A percentile compares a stretch with the other conserved stretches of the same genome.
These are phyloP conservation scores for Invenusta paracnida DNA, from an alignment of 2,888 invertebrate species.

Conservation along the genomic window DNA sequence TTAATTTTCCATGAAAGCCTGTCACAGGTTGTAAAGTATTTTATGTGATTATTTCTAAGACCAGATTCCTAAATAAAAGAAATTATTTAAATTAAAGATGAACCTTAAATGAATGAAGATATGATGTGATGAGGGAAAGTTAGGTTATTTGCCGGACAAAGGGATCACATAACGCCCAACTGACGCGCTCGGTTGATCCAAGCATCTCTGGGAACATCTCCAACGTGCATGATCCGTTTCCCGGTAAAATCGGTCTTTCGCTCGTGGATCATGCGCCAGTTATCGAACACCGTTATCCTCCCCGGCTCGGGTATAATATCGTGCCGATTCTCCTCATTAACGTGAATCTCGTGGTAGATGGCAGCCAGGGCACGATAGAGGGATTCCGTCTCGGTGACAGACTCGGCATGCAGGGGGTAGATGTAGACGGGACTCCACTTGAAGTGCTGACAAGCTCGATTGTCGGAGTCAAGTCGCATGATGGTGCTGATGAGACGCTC, in stretches of 20 bases:
- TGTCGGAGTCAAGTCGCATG: slow-evolving; percentile 13
- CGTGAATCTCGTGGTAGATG: slow-evolving; percentile 25
- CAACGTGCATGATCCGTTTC: slow-evolving; percentile 37
- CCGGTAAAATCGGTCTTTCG: slow-evolving; percentile 31
- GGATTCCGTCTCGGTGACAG: background rate
- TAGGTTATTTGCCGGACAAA: background rate
- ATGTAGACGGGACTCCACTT: slow-evolving; percentile 38
- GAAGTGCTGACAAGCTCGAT: background rate
- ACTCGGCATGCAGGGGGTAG: slow-evolving; percentile 18
- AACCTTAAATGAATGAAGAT: too few relatives aligned
- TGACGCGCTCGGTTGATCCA: background rate
- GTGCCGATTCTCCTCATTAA: slow-evolving; percentile 3
- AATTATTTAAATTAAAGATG: too few relatives aligned
- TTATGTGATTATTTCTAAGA: too few relatives aligned
- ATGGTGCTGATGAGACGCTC: slow-evolving; percentile 28
- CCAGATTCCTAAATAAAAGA: too few relatives aligned
- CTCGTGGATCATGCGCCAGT: slow-evolving; percentile 39
- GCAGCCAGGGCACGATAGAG: background rate
- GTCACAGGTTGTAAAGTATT: too few relatives aligned
- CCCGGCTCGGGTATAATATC: slow-evolving; percentile 18
- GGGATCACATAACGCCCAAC: background rate
- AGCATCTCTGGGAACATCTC: slow-evolving; percentile 34
- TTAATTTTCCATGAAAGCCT: too few relatives aligned
- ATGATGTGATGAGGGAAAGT: too few relatives aligned
- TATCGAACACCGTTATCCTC: slow-evolving; percentile 33